Evolutionary conservation across 2,888 invertebrate species (phyloP).

Genomic region (Notodonta ziczac): DNA sequence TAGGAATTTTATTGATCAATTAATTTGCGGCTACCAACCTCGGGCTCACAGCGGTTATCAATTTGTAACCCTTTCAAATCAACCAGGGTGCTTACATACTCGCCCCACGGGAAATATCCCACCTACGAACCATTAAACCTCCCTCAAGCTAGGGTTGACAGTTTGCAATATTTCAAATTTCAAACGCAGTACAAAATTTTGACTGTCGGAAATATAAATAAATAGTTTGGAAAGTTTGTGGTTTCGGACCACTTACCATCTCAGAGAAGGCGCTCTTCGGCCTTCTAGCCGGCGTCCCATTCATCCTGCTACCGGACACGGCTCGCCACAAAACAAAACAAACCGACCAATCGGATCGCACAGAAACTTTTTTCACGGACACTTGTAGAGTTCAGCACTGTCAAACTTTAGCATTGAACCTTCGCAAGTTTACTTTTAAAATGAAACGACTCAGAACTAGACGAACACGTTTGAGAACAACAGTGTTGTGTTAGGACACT

Average conservation of each 20-base stretch:
- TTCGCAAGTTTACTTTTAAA: constrained; percentile 26
- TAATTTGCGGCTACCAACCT: constrained; percentile 28
- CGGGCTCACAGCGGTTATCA: constrained; percentile 17
- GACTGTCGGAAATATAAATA: constrained; percentile 6
- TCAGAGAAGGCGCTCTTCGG: constrained; percentile 80
- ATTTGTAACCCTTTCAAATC: constrained; percentile 30
- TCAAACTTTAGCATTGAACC: constrained; percentile 60
- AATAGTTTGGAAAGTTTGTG: constrained; percentile 4
- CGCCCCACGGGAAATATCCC: constrained; percentile 18
- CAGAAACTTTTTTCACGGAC: constrained; percentile 75
- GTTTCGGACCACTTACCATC: constrained; percentile 60
- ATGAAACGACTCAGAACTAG: neutral
- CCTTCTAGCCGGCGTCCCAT: constrained; percentile 78
- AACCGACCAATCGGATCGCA: constrained; percentile 64
- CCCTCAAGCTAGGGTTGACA: constrained; percentile 17
- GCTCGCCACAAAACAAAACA: constrained; percentile 60
- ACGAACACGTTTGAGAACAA: constrained; percentile 13
- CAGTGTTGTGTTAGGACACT: constrained; percentile 44
- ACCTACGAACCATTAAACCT: constrained; percentile 17
- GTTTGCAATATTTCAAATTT: constrained; percentile 10
- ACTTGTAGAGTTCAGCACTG: constrained; percentile 73
- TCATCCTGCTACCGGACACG: constrained; percentile 69
- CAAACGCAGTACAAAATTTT: constrained; percentile 3
- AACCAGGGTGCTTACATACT: constrained; percentile 2
- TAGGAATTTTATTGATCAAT: constrained; percentile 39